Conservation (phyloP, 2,888 invertebrate species). For the Hedya salicella region DNA sequence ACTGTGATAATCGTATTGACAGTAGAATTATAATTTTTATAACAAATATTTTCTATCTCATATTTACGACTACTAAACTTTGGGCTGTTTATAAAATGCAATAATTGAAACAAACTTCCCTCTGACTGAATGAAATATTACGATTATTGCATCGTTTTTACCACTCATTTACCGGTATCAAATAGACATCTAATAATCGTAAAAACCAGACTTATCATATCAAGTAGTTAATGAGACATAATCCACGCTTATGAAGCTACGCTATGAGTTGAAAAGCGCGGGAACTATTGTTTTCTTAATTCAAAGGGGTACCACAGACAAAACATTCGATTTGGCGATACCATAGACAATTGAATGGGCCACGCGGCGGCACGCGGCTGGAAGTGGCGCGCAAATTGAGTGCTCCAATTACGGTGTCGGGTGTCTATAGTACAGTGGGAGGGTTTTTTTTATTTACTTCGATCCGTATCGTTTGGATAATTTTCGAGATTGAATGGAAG, state of each 20-base stretch:
- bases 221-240: constrained; percentile 41
- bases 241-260: constrained; percentile 38
- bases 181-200: constrained; percentile 24
- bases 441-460: constrained; percentile 29
- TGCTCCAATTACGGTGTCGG: constrained; percentile 82
- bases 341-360: constrained; percentile 73
- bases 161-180: constrained; percentile 6
- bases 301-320: constrained; percentile 65
- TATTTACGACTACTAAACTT: too few species aligned
- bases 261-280: constrained; percentile 51
- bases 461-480: constrained; percentile 2
- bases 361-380: constrained; percentile 63
- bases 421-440: constrained; percentile 58
- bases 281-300: constrained; percentile 61
- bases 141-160: not conserved
- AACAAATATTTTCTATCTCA: too few species aligned
- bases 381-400: constrained; percentile 81
- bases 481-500: not conserved
- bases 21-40: too few species aligned
- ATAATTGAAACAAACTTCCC: not conserved
- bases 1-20: too few species aligned
- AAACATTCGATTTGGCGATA: constrained; percentile 69
- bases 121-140: not conserved
- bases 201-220: constrained; percentile 36
- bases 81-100: too few species aligned